Evolutionary conservation across 2,797 vertebrate species (phyloP).

Genomic region (Avahi laniger): DNA sequence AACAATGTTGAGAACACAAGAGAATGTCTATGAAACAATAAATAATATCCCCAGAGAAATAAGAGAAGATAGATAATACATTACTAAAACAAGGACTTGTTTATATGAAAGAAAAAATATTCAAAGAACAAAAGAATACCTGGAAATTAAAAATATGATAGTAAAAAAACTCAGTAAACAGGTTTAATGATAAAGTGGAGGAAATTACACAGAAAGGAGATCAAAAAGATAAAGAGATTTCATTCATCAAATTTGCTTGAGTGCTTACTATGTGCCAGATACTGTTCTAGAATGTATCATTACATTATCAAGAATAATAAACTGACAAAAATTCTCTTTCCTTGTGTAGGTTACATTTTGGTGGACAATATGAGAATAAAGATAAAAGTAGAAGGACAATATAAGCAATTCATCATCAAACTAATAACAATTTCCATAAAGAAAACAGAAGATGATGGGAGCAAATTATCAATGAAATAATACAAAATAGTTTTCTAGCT

Average conservation of each 20-base stretch:
- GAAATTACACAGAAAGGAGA: not conserved
- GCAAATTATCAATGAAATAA: not conserved
- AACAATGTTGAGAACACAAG: not conserved
- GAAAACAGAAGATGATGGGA: not conserved
- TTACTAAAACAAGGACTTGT: not conserved
- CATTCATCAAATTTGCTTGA: not conserved
- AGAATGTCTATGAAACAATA: constrained; percentile 23
- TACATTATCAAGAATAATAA: not conserved
- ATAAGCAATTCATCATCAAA: not conserved
- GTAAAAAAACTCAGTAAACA: not conserved
- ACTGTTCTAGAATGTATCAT: not conserved
- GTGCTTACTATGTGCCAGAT: not conserved
- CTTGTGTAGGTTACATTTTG: not conserved
- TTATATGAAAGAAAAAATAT: constrained; percentile 1
- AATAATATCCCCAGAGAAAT: not conserved
- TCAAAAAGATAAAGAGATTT: not conserved
- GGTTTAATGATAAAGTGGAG: not conserved
- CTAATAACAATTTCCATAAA: not conserved
- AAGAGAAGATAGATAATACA: not conserved
- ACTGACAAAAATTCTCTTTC: not conserved
- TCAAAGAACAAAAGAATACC: not conserved
- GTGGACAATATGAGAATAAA: not conserved
- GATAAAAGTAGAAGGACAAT: not conserved
- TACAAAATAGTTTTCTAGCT: not conserved
- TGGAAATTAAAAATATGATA: constrained; percentile 9